Evolutionary conservation across 2,888 invertebrate genomes (phyloP).

Genomic region (Acleris sparsana): DNA sequence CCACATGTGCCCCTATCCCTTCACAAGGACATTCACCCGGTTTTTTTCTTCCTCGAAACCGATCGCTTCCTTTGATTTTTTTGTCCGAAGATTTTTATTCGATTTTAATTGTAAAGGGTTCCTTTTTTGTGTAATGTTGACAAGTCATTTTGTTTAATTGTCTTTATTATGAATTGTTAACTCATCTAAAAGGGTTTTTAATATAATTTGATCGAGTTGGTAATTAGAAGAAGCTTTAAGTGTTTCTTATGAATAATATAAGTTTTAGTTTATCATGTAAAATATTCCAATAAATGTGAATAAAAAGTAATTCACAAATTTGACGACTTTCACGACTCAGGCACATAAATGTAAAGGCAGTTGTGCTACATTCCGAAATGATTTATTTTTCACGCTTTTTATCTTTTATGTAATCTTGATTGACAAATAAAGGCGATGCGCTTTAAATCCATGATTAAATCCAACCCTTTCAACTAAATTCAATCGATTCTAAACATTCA

Average conservation of each 20-base stretch:
- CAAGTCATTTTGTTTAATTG: conserved; percentile 73
- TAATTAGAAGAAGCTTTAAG: conserved; percentile 6
- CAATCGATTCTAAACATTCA: conserved; percentile 48
- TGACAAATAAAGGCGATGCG: conserved; percentile 26
- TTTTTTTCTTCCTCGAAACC: conserved; percentile 64
- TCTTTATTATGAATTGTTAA: conserved; percentile 46
- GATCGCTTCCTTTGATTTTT: conserved; percentile 63
- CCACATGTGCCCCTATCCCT: conserved; percentile 52
- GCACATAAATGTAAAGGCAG: too few species aligned
- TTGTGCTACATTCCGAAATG: conserved; percentile 2
- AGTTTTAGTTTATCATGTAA: neutral
- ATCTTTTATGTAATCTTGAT: conserved; percentile 27
- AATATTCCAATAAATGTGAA: neutral
- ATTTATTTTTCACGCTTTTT: conserved; percentile 20
- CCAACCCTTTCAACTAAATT: conserved; percentile 45
- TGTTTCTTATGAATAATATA: neutral
- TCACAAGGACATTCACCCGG: conserved; percentile 73
- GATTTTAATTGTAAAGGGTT: conserved; percentile 69
- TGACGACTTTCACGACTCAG: too few species aligned
- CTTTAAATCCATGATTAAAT: conserved; percentile 48
- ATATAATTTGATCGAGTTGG: conserved; percentile 6
- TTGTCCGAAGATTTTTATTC: conserved; percentile 57
- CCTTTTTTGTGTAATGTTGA: conserved; percentile 65
- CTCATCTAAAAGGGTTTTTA: conserved; percentile 35
- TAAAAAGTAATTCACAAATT: neutral